Evolutionary conservation across 92 coral and sea anemone genomes (phyloP).

Genomic region (Palythoa heliodiscus): DNA sequence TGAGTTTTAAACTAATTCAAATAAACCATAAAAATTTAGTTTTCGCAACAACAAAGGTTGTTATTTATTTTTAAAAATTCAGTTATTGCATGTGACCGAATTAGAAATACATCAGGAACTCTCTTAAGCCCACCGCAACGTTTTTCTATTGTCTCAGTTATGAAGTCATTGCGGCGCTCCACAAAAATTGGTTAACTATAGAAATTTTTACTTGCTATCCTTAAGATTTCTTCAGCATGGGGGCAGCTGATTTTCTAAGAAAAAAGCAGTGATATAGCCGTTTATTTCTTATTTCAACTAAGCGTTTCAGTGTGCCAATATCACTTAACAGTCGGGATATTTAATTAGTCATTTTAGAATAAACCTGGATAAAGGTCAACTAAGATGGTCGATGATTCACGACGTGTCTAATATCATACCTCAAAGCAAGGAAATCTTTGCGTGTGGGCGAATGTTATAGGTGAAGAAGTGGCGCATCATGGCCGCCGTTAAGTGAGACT

Average conservation of each 20-base stretch:
- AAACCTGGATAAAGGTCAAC: background rate
- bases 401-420: background rate
- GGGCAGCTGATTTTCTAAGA: background rate
- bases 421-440: background rate
- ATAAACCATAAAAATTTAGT: too few relatives aligned
- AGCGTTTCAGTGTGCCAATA: background rate
- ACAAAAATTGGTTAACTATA: background rate
- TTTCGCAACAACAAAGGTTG: too few relatives aligned
- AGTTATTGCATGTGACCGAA: too few relatives aligned
- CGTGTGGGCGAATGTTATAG: background rate
- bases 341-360: background rate
- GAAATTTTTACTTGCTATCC: background rate
- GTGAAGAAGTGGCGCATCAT: background rate
- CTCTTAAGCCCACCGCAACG: background rate
- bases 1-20: too few relatives aligned
- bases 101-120: too few relatives aligned
- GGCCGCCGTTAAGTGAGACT: background rate
- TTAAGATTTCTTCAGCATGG: background rate
- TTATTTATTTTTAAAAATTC: too few relatives aligned
- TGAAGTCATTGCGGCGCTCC: background rate
- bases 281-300: background rate
- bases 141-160: background rate
- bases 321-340: background rate
- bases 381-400: background rate
- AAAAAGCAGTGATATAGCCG: background rate